Base-by-base conservation (phyloP, 2,888 invertebrate species). In the Polydrusus tereticollis region DNA sequence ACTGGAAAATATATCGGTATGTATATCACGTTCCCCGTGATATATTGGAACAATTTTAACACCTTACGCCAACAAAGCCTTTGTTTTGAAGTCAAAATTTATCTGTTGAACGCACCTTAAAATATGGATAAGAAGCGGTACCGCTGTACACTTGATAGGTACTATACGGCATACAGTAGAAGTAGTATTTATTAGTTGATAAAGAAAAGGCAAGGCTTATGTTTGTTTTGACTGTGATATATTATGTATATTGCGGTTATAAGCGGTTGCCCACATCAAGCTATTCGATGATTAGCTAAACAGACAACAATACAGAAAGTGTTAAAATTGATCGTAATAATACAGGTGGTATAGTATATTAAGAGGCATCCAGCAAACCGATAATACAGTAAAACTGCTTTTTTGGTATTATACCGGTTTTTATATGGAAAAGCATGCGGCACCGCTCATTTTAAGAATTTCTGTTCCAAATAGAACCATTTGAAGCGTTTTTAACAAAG, bases 21-120 rank as follows among this genome's bases (percentile, higher is more conserved):
- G 66, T 36, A 60, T 71, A 71, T 66, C 62, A 47, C 50, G 29
- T 63, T 47, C 23, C 58, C 18, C 63, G 67, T 72, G 67, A 72
- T 67, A 67, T 62, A 67, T 62, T 41, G 62, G 38, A 55, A 23
- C 67, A 60, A 63, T 66, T 72, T 72, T 67, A 72, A 72, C 72
- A 62, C 62, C 66, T 66, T 66, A 66, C 66, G 60, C 65, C 66
- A 71, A 71, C 71, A 71, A 66, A 66, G 60, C 67, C 67, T 71
- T 72, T 72, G 72, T 72, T 72, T 72, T 23, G 67, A 55, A 72
- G 57, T 36, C 47, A 50, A 64, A 69, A 69, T 69, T 63, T 69
- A 69, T 69, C 63, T 69, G 16, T 50, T 16, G 43, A 62, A 62
- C 69, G 47, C 69, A 47, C 63, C 69, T 58, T 71, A 60, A 71